A percentile compares a stretch with the other conserved stretches of the same genome.
Evolutionary conservation across 2,797 vertebrate species (phyloP).

Genomic region (Enteromius paludinosus): DNA sequence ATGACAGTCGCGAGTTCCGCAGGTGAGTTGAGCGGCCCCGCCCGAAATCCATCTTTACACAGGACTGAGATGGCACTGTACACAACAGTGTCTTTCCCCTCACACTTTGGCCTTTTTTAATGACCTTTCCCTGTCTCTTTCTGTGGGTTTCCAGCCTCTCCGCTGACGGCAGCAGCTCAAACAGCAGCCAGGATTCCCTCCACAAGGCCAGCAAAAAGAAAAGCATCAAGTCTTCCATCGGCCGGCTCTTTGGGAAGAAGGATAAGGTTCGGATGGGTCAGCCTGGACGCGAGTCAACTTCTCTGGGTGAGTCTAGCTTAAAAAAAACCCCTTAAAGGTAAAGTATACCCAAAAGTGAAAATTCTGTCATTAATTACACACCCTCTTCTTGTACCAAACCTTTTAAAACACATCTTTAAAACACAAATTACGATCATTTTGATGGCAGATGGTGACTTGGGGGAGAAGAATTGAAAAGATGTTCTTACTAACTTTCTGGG

Average conservation of each 20-base stretch:
- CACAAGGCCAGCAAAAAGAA: slow-evolving; percentile 93
- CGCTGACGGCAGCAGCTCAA: slow-evolving; percentile 79
- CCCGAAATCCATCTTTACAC: background rate
- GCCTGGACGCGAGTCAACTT: slow-evolving; percentile 83
- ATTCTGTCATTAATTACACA: too few species aligned
- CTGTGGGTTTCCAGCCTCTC: slow-evolving; percentile 69
- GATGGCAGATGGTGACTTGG: too few species aligned
- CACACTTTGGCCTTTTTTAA: background rate
- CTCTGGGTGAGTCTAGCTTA: slow-evolving; percentile 78
- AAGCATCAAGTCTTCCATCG: slow-evolving; percentile 92
- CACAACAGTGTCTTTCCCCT: background rate
- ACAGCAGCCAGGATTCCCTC: slow-evolving; percentile 87
- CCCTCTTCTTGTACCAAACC: too few species aligned
- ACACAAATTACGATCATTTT: too few species aligned
- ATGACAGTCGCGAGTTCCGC: slow-evolving; percentile 86
- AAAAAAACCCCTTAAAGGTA: background rate
- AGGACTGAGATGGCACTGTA: background rate
- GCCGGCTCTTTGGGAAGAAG: slow-evolving; percentile 90
- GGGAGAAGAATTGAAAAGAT: too few species aligned
- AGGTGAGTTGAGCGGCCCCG: slow-evolving; percentile 63
- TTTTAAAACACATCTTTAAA: too few species aligned
- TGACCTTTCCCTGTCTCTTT: slow-evolving; percentile 7
- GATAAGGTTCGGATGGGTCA: slow-evolving; percentile 88
- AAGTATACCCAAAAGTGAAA: too few species aligned
- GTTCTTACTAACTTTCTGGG: too few species aligned